Evolutionary conservation across 1,140 invertebrate genomes (phyloP), one percentile per base, ranked within the genome.

Genomic region (Hycleus phaleratus): DNA sequence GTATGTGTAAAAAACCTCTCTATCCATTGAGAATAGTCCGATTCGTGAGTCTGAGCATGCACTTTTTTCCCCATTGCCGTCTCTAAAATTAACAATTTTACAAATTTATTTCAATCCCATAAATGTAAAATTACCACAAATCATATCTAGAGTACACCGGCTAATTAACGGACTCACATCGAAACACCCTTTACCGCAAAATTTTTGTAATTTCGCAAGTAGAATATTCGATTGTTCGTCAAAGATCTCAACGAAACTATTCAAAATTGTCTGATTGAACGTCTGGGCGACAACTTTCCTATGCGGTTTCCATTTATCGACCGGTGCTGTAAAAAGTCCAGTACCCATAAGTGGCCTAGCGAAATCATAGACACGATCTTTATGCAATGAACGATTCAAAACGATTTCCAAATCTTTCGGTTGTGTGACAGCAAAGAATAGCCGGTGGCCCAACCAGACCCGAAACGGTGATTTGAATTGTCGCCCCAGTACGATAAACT

Each of bases 251-350:
- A 68, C 43, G 39, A 65, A 69, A 11, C 48, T 47, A 38, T 68
- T 53, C 45, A 69, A 61, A n/a, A 61, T 54, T 46, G 60, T 46
- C 43, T 61, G 58, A 42, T 62, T 68, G 12, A 69, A 52, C 12
- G 65, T 61, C 8, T 52, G 61, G 6, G 50, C 42, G 8, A 69
- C 51, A 11, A 60, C 55, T 62, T 65, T 68, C 39, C 66, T 39
- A 47, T 69, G 62, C 4, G 39, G 8, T 49, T 58, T 68, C 68
- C 68, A 69, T 40, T 57, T 46, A 0, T 12, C 9, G 3, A 56
- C 61, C 59, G 57, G 50, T 10, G 46, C 42, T 5, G 50, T 59
- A n/a, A 59, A 47, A 18, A 59, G 32, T 5, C 57, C 57, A 10
- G 38, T 11, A 32, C 57, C 57, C 43, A 59, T 11, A n/a, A 54